These are phyloP conservation scores for Oryzias dopingdopingensis DNA, from an alignment of 2,797 vertebrate species.

Conservation along the genomic window DNA sequence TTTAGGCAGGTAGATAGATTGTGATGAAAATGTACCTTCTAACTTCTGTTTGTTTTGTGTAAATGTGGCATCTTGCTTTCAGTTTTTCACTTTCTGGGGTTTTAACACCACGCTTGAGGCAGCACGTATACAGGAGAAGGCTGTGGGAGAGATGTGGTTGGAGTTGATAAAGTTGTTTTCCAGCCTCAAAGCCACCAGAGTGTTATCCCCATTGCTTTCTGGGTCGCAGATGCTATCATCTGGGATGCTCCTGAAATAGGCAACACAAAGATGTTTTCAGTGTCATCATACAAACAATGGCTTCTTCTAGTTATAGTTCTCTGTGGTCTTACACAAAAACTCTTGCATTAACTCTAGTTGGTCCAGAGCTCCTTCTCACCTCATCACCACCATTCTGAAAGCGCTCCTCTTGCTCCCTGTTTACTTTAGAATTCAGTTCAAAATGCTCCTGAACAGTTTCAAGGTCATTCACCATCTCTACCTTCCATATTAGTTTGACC, in stretches of 20 bases:
- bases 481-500: too few species aligned
- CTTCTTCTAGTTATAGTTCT: too few species aligned
- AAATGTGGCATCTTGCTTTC: too few species aligned
- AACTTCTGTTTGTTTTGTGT: not conserved
- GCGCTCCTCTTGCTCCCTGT: too few species aligned
- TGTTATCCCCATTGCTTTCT: slow-evolving; percentile 79
- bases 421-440: too few species aligned
- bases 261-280: slow-evolving; percentile 9
- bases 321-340: too few species aligned
- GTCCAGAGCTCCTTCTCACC: too few species aligned
- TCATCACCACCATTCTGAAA: too few species aligned
- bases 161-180: slow-evolving; percentile 92
- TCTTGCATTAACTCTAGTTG: too few species aligned
- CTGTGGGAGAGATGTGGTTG: slow-evolving; percentile 80
- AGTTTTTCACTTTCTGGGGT: slow-evolving; percentile 78
- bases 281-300: not conserved
- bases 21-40: not conserved
- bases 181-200: slow-evolving; percentile 86
- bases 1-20: not conserved
- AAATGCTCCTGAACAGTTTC: too few species aligned
- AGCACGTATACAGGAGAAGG: slow-evolving; percentile 90
- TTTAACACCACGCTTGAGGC: slow-evolving; percentile 89
- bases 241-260: slow-evolving; percentile 79
- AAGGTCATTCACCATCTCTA: too few species aligned
- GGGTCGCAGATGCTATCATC: slow-evolving; percentile 86